Base-by-base conservation (phyloP, 2,888 invertebrate genomes). In the Tortricodes alternella region DNA sequence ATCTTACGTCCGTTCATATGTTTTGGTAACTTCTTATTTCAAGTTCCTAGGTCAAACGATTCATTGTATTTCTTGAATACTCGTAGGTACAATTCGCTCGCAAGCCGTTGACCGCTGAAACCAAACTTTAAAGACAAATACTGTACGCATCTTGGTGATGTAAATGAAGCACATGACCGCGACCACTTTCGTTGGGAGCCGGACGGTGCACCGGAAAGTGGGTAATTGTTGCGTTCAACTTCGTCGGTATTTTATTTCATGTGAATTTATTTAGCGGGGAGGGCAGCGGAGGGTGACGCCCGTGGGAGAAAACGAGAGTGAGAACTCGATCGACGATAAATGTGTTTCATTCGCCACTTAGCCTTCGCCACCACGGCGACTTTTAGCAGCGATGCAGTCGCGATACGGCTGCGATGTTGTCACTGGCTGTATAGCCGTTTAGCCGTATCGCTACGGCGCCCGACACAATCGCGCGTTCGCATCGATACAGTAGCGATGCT, bases 251-350 rank as follows among this genome's bases (percentile, higher is more conserved):
- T 59, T 60, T 66, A 65, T 62, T 65, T 64, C 66, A 70, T 66
- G 65, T 70, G 66, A 65, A 68, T 67, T 65, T 62, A 66, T 66
- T 70, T 65, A 65, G 62, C 65, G 69, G 73, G 85, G 86, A 85
- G 85, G 59, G 58, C 86, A 81, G 53, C 74, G 64, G 71, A 84
- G 83, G 76, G 76, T 89, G 83, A 86, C 83, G 73, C 62, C 74
- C 78, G 78, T 75, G 82, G 80, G 78, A 78, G 80, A 87, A 88
- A 87, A 67, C 67, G 85, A 89, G 85, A 88, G 89, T 89, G 73
- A 53, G 59, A 59, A 60, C 44, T 32, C 56, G 43, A 38, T 34
- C 35, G 9, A 8, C 27, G 27, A 43, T 52, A 29, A 7, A 11
- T 5, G 5, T 32, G 16, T 23, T 35, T 48, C 34, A 48, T 55